Evolutionary conservation across 2,888 invertebrate genomes (phyloP).

Genomic region (Amphimallon solstitiale): DNA sequence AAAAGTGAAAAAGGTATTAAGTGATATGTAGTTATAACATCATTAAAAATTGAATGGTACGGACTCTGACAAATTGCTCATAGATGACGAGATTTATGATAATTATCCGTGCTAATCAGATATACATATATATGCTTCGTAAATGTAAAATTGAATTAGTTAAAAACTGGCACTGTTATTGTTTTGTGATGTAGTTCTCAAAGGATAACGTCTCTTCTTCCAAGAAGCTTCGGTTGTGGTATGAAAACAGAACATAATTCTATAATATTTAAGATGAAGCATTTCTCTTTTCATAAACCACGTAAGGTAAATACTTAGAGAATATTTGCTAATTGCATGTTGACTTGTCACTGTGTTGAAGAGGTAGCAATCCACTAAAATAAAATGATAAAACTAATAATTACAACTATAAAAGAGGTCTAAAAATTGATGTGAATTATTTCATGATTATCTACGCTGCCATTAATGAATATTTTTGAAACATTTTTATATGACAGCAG

Average conservation of each 20-base stretch:
- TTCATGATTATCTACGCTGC: no score
- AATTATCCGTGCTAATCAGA: slow-evolving; percentile 25
- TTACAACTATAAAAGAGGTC: no score
- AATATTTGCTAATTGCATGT: not conserved
- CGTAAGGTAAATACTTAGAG: slow-evolving; percentile 20
- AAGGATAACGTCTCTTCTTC: slow-evolving; percentile 1
- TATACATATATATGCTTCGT: slow-evolving; percentile 19
- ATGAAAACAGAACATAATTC: slow-evolving; percentile 10
- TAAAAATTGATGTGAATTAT: no score
- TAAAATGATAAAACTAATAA: no score
- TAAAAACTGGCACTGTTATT: slow-evolving; percentile 18
- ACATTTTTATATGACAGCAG: no score
- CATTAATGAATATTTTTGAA: no score
- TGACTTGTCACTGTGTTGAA: no score
- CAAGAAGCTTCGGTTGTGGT: slow-evolving; percentile 6
- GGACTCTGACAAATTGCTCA: slow-evolving; percentile 13
- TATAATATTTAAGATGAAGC: not conserved
- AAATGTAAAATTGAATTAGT: slow-evolving; percentile 15
- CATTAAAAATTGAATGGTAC: not conserved
- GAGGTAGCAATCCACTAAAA: no score
- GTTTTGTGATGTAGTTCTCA: slow-evolving; percentile 26
- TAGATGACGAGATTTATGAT: slow-evolving; percentile 18
- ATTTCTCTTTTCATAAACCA: slow-evolving; percentile 22
- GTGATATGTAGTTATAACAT: no score
- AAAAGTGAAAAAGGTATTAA: no score